Evolutionary conservation across 2,797 vertebrate genomes (phyloP).

Genomic region (Anniella stebbinsi): DNA sequence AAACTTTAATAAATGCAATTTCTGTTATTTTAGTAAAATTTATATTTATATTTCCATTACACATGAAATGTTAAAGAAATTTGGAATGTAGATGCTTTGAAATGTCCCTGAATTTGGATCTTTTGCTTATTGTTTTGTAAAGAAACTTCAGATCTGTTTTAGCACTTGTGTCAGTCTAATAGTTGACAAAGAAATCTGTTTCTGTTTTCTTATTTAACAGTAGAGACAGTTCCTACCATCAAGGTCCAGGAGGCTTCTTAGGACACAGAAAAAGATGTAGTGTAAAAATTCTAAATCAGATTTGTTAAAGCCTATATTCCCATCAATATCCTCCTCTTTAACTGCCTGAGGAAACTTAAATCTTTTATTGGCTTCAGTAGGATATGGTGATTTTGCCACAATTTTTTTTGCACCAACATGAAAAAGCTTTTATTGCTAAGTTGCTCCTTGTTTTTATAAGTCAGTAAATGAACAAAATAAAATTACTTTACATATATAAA

Average conservation of each 20-base stretch:
- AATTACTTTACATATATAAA: neutral
- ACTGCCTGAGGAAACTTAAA: neutral
- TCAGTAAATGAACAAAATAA: neutral
- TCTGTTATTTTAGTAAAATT: neutral
- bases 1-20: neutral
- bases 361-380: neutral
- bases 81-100: neutral
- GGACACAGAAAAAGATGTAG: neutral
- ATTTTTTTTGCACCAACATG: neutral
- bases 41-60: neutral
- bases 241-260: neutral
- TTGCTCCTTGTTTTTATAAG: neutral
- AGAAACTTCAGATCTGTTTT: neutral
- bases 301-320: slow-evolving; percentile 30
- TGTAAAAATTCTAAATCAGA: slow-evolving; percentile 1
- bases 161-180: neutral
- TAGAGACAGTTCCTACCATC: slow-evolving; percentile 6
- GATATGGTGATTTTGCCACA: neutral
- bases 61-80: slow-evolving; percentile 2
- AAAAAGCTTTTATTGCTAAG: neutral
- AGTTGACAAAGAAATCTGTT: slow-evolving; percentile 13
- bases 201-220: neutral
- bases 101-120: slow-evolving; percentile 13
- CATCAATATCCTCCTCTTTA: neutral
- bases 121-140: neutral